Conservation (phyloP, 2,888 invertebrate species). For the Biston stratarius region DNA sequence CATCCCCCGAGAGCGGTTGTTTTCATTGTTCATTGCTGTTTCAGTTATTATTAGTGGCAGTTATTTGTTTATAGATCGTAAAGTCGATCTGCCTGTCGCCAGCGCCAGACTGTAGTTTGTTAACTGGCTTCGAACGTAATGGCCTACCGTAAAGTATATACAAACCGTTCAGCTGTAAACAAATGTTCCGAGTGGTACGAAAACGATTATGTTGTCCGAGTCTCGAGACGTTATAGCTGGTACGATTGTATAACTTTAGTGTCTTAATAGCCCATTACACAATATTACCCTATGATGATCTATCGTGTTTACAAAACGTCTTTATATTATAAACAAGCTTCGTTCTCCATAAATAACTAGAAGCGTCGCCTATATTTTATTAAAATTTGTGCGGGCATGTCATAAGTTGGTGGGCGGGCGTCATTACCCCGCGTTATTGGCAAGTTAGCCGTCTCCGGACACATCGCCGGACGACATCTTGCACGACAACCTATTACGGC, state of each 20-base stretch:
- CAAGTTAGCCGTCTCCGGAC: slow-evolving; percentile 75
- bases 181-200: slow-evolving; percentile 68
- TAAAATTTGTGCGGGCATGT: slow-evolving; percentile 61
- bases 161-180: slow-evolving; percentile 74
- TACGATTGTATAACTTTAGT: slow-evolving; percentile 28
- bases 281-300: slow-evolving; percentile 18
- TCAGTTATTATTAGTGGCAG: slow-evolving; percentile 84
- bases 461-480: slow-evolving; percentile 78
- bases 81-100: slow-evolving; percentile 77
- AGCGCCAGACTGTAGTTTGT: slow-evolving; percentile 71
- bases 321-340: slow-evolving; percentile 22
- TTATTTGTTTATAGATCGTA: slow-evolving; percentile 85
- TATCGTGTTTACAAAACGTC: slow-evolving; percentile 16
- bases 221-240: slow-evolving; percentile 14
- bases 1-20: slow-evolving; percentile 72
- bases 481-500: slow-evolving; percentile 80
- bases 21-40: slow-evolving; percentile 83
- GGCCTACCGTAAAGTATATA: slow-evolving; percentile 74
- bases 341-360: slow-evolving; percentile 18
- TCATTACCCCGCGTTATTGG: slow-evolving; percentile 81
- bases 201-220: slow-evolving; percentile 46
- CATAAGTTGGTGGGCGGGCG: slow-evolving; percentile 67
- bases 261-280: slow-evolving; percentile 27
- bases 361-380: slow-evolving; percentile 39
- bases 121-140: slow-evolving; percentile 78